Percentiles rank a stretch among this genome's conserved stretches.
These are phyloP conservation scores for Drosophila sp. DNA, from an alignment of 1,140 invertebrate genomes.

Conservation along the genomic window DNA sequence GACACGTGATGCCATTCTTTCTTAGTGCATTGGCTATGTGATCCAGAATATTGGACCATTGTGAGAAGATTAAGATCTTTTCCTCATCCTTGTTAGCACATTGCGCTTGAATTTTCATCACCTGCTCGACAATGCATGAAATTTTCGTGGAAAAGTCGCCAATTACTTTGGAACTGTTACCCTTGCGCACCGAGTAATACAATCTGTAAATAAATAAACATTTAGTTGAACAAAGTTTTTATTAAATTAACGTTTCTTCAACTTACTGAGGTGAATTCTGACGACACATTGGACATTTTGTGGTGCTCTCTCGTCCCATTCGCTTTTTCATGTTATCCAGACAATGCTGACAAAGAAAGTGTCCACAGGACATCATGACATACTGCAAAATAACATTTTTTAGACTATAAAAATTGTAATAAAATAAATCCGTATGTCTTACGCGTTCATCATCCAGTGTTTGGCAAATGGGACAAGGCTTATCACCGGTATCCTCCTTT, in stretches of 20 bases:
- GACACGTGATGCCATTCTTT: slow-evolving; percentile 87
- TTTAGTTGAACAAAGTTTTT: neutral
- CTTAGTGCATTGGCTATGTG: slow-evolving; percentile 87
- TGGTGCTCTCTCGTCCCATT: neutral
- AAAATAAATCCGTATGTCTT: neutral
- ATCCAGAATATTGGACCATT: slow-evolving; percentile 88
- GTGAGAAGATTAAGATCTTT: slow-evolving; percentile 91
- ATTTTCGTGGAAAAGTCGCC: slow-evolving; percentile 91
- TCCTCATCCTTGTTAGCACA: slow-evolving; percentile 82
- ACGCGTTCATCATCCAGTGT: slow-evolving; percentile 70
- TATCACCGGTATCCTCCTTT: slow-evolving; percentile 83
- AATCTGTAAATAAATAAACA: slow-evolving; percentile 41
- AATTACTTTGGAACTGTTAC: slow-evolving; percentile 62
- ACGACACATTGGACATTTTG: slow-evolving; percentile 89
- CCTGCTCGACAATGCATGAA: slow-evolving; percentile 87
- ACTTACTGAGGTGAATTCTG: slow-evolving; percentile 69
- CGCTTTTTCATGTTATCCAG: slow-evolving; percentile 52
- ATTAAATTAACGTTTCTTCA: too few species aligned
- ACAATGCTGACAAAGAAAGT: slow-evolving; percentile 73
- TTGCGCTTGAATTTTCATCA: slow-evolving; percentile 86
- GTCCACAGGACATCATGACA: slow-evolving; percentile 79
- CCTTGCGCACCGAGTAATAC: slow-evolving; percentile 65
- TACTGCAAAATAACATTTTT: slow-evolving; percentile 52
- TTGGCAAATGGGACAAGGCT: slow-evolving; percentile 90
- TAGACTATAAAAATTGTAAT: neutral